Conservation (phyloP, 2,797 vertebrate species). For the Mastacembelus armatus region DNA sequence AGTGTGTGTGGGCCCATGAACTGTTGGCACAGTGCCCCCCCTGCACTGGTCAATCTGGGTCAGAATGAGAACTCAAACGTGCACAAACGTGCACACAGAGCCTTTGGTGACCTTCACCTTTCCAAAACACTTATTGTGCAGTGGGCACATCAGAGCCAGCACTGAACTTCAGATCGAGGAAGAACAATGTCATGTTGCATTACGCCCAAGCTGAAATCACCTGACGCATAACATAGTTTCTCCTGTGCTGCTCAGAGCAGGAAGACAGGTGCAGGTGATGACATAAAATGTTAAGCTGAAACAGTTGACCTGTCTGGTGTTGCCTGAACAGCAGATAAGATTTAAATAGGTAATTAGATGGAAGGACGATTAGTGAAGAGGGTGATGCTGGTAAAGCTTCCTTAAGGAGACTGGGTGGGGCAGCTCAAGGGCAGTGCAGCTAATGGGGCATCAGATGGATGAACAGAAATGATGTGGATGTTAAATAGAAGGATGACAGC, state of each 20-base stretch:
- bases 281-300: too few species aligned
- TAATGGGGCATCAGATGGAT: slow-evolving; percentile 70
- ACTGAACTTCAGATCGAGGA: slow-evolving; percentile 22
- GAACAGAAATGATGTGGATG: slow-evolving; percentile 52
- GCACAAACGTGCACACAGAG: background rate
- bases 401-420: slow-evolving; percentile 48
- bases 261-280: too few species aligned
- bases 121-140: slow-evolving; percentile 14
- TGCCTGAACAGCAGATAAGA: slow-evolving; percentile 30
- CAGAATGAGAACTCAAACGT: slow-evolving; percentile 16
- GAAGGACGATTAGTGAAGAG: slow-evolving; percentile 42
- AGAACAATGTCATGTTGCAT: slow-evolving; percentile 49
- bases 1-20: slow-evolving; percentile 16
- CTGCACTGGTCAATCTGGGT: slow-evolving; percentile 50
- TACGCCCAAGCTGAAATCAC: slow-evolving; percentile 30
- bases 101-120: slow-evolving; percentile 39
- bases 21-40: slow-evolving; percentile 35
- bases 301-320: slow-evolving; percentile 7
- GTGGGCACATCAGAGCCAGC: slow-evolving; percentile 1
- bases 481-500: slow-evolving; percentile 51
- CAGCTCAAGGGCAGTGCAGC: slow-evolving; percentile 71
- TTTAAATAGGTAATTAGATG: slow-evolving; percentile 49
- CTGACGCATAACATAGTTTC: slow-evolving; percentile 34
- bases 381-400: slow-evolving; percentile 45
- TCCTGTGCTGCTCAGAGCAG: background rate